These are phyloP conservation scores for Galaxias olidus DNA, from an alignment of 2,797 vertebrate genomes.

Conservation along the genomic window DNA sequence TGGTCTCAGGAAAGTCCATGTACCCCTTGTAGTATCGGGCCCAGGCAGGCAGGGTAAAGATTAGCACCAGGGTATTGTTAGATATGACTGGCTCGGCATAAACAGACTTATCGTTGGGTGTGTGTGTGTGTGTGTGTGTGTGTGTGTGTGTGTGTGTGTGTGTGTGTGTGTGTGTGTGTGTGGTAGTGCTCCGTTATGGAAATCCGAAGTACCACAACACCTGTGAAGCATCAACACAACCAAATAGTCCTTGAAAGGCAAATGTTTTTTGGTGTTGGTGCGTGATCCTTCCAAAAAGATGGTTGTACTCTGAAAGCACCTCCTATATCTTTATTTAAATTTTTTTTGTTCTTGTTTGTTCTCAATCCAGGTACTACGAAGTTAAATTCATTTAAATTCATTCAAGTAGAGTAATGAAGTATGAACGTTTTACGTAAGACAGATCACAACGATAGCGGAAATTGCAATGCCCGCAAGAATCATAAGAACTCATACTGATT, in stretches of 20 bases:
- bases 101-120: constrained; percentile 30
- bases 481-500: too few species aligned
- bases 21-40: constrained; percentile 8
- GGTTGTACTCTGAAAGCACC: too few species aligned
- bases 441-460: neutral
- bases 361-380: too few species aligned
- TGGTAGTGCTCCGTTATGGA: too few species aligned
- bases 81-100: constrained; percentile 39
- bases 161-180: neutral
- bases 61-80: constrained; percentile 57
- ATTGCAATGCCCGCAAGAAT: too few species aligned
- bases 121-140: constrained; percentile 5
- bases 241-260: too few species aligned
- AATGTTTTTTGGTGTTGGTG: too few species aligned
- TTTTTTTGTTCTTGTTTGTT: too few species aligned
- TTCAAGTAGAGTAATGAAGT: constrained; percentile 70
- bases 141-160: neutral
- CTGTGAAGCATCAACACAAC: too few species aligned
- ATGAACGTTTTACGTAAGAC: constrained; percentile 56
- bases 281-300: too few species aligned
- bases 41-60: constrained; percentile 41
- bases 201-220: too few species aligned
- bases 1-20: constrained; percentile 10
- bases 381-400: constrained; percentile 17
- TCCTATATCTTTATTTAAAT: too few species aligned